Evolutionary conservation across 2,888 invertebrate genomes (phyloP), one percentile per base, ranked within the genome.

Genomic region (Eristalis intricaria): DNA sequence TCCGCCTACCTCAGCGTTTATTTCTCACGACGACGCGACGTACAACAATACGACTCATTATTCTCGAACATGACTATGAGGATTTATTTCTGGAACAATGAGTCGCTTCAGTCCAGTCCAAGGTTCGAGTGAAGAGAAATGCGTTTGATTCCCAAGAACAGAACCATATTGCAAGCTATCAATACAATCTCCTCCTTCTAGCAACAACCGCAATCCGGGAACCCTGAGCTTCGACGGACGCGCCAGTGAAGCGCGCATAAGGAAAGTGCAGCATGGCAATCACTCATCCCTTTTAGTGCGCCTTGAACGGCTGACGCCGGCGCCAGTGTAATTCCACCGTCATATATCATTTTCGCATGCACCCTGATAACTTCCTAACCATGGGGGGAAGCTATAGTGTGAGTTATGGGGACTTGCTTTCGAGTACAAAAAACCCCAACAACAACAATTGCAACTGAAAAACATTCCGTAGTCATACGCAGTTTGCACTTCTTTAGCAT

Each of bases 231-330:
- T 22, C 56, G 56, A 60, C 23, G n/a, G 43, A 58, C 60, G 60
- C 60, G 7, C 38, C 22, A 32, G 3, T 23, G 38, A 40, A 22
- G 23, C 10, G 29, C 13, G 26, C 43, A 75, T 70, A 87, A 74
- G 76, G 64, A 64, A 32, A 69, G 66, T 76, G 75, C 74, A 79
- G 75, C 84, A 74, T 60, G 75, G 73, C 87, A 79, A 87, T 87
- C 87, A 87, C 84, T 87, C 87, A 87, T 87, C 87, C 87, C 87
- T 87, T 83, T 87, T 71, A 87, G 84, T 80, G 77, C 76, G 87
- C 79, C 79, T 76, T 87, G 76, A 84, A 79, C 80, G 80, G 60
- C 79, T 87, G 84, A 87, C 79, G 84, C 87, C 87, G 87, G 87
- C 87, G 87, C 87, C 87, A 87, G 69, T 76, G 58, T 87, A 69